Evolutionary conservation across 1,140 invertebrate genomes (phyloP).

Genomic region (Procambarus virginalis): DNA sequence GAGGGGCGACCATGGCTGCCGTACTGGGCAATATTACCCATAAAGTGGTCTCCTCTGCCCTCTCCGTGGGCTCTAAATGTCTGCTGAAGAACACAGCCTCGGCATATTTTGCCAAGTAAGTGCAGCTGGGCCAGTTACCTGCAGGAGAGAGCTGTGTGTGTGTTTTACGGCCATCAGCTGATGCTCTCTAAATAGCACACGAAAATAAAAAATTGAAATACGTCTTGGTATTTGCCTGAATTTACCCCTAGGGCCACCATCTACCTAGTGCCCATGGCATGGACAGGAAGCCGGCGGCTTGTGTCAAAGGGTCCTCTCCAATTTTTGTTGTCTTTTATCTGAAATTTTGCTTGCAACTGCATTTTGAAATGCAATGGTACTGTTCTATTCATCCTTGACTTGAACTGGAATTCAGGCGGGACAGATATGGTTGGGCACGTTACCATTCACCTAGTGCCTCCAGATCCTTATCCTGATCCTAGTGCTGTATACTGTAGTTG

Average conservation of each 20-base stretch:
- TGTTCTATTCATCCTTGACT: no score
- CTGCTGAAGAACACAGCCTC: slow-evolving; percentile 44
- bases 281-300: no score
- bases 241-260: not conserved
- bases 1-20: slow-evolving; percentile 37
- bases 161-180: not conserved
- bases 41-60: slow-evolving; percentile 14
- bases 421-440: no score
- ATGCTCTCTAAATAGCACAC: not conserved
- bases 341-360: no score
- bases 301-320: no score
- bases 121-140: not conserved
- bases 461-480: no score
- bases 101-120: slow-evolving; percentile 44
- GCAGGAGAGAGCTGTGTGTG: not conserved
- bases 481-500: no score
- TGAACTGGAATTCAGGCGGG: no score
- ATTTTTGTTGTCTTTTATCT: no score
- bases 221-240: not conserved
- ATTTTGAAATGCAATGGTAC: no score
- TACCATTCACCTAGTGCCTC: no score
- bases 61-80: slow-evolving; percentile 20
- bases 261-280: not conserved
- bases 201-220: not conserved
- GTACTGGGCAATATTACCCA: slow-evolving; percentile 21